Base-by-base conservation (phyloP, 2,888 invertebrate genomes). In the Limulus polyphemus region DNA sequence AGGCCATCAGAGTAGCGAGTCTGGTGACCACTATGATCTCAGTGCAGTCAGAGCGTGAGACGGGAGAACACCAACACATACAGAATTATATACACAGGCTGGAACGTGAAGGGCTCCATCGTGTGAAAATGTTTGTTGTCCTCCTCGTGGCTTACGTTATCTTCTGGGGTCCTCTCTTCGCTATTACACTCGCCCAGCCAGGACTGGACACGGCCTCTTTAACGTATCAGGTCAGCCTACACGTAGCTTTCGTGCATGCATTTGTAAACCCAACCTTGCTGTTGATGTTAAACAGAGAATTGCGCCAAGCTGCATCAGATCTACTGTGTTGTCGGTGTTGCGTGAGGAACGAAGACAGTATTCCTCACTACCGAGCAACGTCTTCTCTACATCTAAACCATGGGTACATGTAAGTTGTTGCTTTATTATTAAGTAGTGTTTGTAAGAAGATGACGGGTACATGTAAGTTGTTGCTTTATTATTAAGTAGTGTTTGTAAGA, bases 111-210 rank as follows among this genome's bases (percentile, higher is more conserved):
- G 88, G 88, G 0, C 86, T 88, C 58, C 84, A 87, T 70, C 80
- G 88, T 62, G 88, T 90, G 59, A 85, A 88, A 76, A 89, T 89
- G 86, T 88, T 90, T 77, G 82, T 88, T 65, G 86, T 89, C 71
- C 87, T 89, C 74, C 88, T 87, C 0, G 85, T 86, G 1, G 88
- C 88, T 47, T 92, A 90, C 77, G 83, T 90, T 55, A 80, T 90
- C 59, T 91, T 90, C 78, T 92, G 92, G 91, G 90, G 90, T 67
- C 92, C 91, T 13, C 79, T 92, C 67, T 92, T 91, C 78, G 82
- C 90, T 69, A 87, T 90, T 70, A 90, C 90, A 2, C 79, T 90
- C 67, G 68, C 74, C 16, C 77, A 78, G 67, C 74, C 75, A 2
- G 32, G 32, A 32, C 3, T 32, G 32, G 32, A 32, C 3, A 32